phyloP scores from a whole-genome alignment of 2,797 vertebrate species.

The Mallotus villosus region DNA sequence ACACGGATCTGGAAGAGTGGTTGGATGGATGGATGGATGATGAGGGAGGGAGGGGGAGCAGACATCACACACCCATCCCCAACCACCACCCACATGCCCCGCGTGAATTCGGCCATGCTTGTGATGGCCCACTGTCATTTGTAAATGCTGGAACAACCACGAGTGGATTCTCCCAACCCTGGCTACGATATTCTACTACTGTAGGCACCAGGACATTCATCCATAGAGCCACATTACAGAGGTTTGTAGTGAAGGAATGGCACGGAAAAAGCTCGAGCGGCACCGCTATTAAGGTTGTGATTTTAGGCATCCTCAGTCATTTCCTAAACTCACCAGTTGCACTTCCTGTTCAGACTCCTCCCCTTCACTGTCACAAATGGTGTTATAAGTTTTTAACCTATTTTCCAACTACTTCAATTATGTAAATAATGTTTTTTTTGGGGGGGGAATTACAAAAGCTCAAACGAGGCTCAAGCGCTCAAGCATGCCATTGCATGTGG shows the following conservation, averaged over 20 bases:
- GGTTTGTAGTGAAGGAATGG: too few species aligned
- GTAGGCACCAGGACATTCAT: too few species aligned
- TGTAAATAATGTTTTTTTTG: slow-evolving; percentile 20
- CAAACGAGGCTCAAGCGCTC: not conserved
- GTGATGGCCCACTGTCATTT: slow-evolving; percentile 29
- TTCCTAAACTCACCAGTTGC: not conserved
- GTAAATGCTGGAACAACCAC: not conserved
- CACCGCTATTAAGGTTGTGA: too few species aligned
- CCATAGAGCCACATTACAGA: too few species aligned
- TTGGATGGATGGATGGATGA: slow-evolving; percentile 14
- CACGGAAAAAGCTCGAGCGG: too few species aligned
- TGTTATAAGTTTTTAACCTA: not conserved
- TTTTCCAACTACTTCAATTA: slow-evolving; percentile 4
- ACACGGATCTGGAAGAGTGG: slow-evolving; percentile 33
- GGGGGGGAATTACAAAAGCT: slow-evolving; percentile 9
- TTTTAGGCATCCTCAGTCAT: too few species aligned
- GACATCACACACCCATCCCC: slow-evolving; percentile 15
- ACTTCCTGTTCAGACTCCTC: not conserved
- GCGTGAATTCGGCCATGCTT: slow-evolving; percentile 20
- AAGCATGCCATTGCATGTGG: slow-evolving; percentile 7
- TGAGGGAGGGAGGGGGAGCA: slow-evolving; percentile 6
- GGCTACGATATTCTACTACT: too few species aligned
- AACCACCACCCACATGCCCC: slow-evolving; percentile 11
- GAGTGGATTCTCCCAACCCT: not conserved
- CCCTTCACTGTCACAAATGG: not conserved